Conservation (phyloP, 1,140 invertebrate species). For the Hermetia illucens region DNA sequence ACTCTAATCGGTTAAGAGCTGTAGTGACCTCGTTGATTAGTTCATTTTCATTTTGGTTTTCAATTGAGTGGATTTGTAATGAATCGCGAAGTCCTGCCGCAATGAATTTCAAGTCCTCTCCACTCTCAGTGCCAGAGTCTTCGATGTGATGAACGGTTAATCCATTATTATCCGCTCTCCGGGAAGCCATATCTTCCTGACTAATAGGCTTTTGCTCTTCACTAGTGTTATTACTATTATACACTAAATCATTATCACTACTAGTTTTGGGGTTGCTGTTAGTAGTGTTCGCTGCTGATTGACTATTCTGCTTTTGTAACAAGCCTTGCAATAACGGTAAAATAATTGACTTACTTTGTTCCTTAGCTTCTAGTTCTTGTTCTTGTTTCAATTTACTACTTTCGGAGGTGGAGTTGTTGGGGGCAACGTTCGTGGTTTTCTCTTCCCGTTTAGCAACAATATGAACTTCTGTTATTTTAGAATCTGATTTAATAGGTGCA, state of each 20-base stretch:
- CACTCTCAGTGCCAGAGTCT: constrained; percentile 53
- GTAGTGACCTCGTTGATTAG: constrained; percentile 65
- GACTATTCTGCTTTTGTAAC: constrained; percentile 28
- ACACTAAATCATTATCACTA: neutral
- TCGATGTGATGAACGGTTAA: constrained; percentile 28
- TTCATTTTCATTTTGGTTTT: constrained; percentile 19
- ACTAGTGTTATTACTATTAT: constrained; percentile 4
- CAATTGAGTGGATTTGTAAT: constrained; percentile 14
- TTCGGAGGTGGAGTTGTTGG: too few species aligned
- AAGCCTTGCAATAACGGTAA: constrained; percentile 45
- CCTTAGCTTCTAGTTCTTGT: too few species aligned
- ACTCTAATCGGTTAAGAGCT: constrained; percentile 55
- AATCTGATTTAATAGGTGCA: neutral
- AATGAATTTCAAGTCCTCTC: constrained; percentile 39
- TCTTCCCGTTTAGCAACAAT: neutral
- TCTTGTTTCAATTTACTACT: too few species aligned
- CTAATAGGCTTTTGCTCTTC: neutral
- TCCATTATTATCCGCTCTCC: too few species aligned
- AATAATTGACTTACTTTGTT: constrained; percentile 38
- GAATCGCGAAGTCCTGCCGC: constrained; percentile 25
- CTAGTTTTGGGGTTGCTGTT: constrained; percentile 11
- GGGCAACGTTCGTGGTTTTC: too few species aligned
- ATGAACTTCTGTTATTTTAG: neutral
- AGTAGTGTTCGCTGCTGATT: constrained; percentile 7
- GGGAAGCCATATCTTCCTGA: too few species aligned